A percentile compares a stretch with the other conserved stretches of the same genome.
These are phyloP conservation scores for Triplophysa tibetana DNA, from an alignment of 2,113 vertebrate species.

Conservation along the genomic window DNA sequence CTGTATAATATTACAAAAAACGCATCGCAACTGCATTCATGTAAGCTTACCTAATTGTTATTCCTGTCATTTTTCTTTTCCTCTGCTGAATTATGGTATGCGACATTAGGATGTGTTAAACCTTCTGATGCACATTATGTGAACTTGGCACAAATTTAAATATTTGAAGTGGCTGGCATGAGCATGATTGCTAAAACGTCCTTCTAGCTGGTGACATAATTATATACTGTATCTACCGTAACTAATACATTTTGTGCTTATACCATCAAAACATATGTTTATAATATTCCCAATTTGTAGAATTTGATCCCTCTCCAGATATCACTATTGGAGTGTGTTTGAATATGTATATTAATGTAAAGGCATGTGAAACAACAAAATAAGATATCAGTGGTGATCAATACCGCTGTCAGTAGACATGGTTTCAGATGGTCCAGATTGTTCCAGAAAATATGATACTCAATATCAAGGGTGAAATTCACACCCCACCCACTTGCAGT, in stretches of 20 bases:
- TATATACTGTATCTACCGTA: neutral
- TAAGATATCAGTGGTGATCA: constrained; percentile 10
- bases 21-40: neutral
- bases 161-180: neutral
- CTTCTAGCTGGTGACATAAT: neutral
- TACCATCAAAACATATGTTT: neutral
- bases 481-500: neutral
- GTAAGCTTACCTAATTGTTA: neutral
- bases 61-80: neutral
- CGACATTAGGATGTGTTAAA: neutral
- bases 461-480: constrained; percentile 34
- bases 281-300: neutral
- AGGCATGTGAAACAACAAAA: neutral
- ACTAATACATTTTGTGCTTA: neutral
- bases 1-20: too few species aligned
- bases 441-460: constrained; percentile 37
- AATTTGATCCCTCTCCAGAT: neutral
- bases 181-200: neutral
- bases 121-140: neutral
- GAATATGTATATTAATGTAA: neutral
- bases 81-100: neutral
- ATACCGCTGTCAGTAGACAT: constrained; percentile 7
- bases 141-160: neutral
- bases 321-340: neutral
- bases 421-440: constrained; percentile 16